Conservation (phyloP, 2,888 invertebrate genomes). For the Azorinus chamasolen region DNA sequence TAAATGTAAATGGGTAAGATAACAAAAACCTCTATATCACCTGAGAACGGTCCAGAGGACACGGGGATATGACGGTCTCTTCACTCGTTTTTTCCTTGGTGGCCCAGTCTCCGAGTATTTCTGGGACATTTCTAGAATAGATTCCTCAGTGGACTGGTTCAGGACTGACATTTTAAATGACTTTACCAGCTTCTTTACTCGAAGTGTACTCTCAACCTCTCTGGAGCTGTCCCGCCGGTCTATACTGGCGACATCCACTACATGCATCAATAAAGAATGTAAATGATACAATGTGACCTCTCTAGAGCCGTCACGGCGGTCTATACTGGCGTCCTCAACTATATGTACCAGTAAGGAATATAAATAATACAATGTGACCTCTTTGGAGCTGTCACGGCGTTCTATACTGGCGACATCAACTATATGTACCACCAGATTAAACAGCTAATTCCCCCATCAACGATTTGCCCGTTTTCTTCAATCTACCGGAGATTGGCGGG, state of each 20-base stretch:
- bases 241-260: conserved; percentile 78
- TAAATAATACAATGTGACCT: no score
- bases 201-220: conserved; percentile 53
- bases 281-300: no score
- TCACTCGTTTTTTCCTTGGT: neutral
- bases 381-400: no score
- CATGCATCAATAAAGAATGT: neutral
- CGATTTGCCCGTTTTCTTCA: no score
- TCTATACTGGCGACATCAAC: no score
- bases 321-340: no score
- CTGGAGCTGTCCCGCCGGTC: conserved; percentile 64
- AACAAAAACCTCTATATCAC: neutral
- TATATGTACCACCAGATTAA: no score
- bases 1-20: no score
- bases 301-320: no score
- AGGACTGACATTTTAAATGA: conserved; percentile 33
- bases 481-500: no score
- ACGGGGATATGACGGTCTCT: conserved; percentile 18
- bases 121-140: conserved; percentile 14
- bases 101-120: neutral
- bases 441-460: no score
- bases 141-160: conserved; percentile 23
- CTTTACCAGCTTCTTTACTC: conserved; percentile 56
- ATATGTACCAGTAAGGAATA: no score
- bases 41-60: conserved; percentile 27